Conservation (phyloP, 2,797 vertebrate genomes). For the Gymnoscopelus braueri region DNA sequence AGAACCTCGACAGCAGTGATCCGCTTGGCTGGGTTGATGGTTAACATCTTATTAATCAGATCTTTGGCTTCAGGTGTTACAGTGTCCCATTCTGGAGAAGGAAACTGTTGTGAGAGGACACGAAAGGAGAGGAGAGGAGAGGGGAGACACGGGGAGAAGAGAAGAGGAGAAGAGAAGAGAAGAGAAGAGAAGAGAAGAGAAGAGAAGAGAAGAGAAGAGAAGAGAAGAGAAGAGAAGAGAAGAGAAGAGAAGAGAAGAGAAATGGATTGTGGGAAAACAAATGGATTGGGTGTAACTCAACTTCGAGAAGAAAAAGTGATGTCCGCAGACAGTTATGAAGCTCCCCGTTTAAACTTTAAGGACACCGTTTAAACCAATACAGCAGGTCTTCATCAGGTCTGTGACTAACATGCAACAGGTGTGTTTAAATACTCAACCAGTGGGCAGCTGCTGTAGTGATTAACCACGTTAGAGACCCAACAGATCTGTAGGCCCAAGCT, state of each 20-base stretch:
- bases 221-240: neutral
- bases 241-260: neutral
- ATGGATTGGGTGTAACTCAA: too few relatives aligned
- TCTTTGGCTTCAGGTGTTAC: constrained; percentile 98
- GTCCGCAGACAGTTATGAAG: too few relatives aligned
- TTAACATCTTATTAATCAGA: constrained; percentile 98
- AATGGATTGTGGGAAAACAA: too few relatives aligned
- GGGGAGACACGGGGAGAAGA: neutral
- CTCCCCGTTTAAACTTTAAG: too few relatives aligned
- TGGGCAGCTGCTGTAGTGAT: too few relatives aligned
- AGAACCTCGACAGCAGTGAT: constrained; percentile 94
- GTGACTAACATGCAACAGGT: too few relatives aligned
- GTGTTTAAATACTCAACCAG: too few relatives aligned
- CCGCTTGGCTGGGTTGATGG: constrained; percentile 94
- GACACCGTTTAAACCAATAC: too few relatives aligned
- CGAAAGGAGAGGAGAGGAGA: constrained; percentile 27
- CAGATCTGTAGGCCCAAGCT: too few relatives aligned
- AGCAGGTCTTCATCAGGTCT: too few relatives aligned
- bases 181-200: neutral
- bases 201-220: constrained; percentile 40
- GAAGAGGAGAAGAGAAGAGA: neutral
- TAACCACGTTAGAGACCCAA: too few relatives aligned
- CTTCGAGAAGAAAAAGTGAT: too few relatives aligned
- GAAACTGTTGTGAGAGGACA: constrained; percentile 84
- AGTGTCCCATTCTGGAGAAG: constrained; percentile 97